These are phyloP conservation scores for Myopa testacea DNA, from an alignment of 2,888 invertebrate genomes.

Conservation along the genomic window DNA sequence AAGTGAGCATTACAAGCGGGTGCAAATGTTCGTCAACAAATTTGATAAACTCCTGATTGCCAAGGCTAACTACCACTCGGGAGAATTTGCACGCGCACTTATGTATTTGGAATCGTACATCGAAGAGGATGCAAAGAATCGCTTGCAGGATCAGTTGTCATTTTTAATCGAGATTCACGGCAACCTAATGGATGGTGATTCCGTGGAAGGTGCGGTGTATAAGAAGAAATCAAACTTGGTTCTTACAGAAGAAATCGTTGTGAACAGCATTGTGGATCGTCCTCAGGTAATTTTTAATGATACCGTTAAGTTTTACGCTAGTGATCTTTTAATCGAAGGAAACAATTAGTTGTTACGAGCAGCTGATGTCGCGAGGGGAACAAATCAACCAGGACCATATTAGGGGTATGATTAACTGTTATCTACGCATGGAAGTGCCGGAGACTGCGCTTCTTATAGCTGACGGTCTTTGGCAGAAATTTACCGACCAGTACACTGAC, in stretches of 20 bases:
- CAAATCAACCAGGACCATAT: constrained; percentile 66
- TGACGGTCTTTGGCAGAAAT: constrained; percentile 75
- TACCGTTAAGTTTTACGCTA: not conserved
- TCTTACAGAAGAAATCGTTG: constrained; percentile 83
- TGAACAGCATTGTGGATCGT: constrained; percentile 86
- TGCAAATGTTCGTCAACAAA: constrained; percentile 67
- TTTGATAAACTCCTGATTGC: constrained; percentile 77
- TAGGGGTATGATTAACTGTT: constrained; percentile 86
- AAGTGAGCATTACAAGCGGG: constrained; percentile 53
- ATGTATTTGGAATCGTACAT: constrained; percentile 82
- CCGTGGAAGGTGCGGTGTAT: constrained; percentile 84
- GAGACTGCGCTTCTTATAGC: constrained; percentile 83
- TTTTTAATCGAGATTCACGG: constrained; percentile 85
- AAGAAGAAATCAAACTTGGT: constrained; percentile 82
- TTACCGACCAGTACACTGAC: constrained; percentile 72
- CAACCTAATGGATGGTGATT: constrained; percentile 89
- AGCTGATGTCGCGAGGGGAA: constrained; percentile 75
- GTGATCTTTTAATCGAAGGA: constrained; percentile 68
- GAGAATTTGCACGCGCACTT: constrained; percentile 80
- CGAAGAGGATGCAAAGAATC: constrained; percentile 70
- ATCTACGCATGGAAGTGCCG: constrained; percentile 87
- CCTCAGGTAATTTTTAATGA: constrained; percentile 68
- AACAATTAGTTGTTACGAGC: constrained; percentile 89
- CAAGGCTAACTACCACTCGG: constrained; percentile 79
- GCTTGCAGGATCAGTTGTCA: constrained; percentile 73